A percentile compares a stretch with the other conserved stretches of the same genome.
Evolutionary conservation across 2,797 vertebrate genomes (phyloP).

Genomic region (Pempheris klunzingeri): DNA sequence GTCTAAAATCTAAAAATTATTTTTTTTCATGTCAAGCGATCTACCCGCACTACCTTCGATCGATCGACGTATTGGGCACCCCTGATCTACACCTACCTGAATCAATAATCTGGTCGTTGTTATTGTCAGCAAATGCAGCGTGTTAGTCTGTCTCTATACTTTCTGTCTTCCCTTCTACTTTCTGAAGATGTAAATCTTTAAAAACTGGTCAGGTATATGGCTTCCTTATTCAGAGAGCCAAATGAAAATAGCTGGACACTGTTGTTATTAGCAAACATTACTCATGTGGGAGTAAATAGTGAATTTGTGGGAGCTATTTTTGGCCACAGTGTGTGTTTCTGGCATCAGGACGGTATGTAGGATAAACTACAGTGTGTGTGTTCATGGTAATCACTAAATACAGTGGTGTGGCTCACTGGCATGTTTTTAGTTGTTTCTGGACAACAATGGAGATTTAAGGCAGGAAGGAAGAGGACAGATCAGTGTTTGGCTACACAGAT

Average conservation of each 20-base stretch:
- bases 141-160: background rate
- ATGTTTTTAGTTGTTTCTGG: constrained; percentile 25
- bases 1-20: too few relatives aligned
- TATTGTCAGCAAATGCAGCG: background rate
- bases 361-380: constrained; percentile 4
- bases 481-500: background rate
- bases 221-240: background rate
- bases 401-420: background rate
- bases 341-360: background rate
- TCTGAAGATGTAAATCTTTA: background rate
- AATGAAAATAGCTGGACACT: background rate
- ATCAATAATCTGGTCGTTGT: too few relatives aligned
- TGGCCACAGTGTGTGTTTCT: background rate
- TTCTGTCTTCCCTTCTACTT: background rate
- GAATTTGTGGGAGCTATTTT: background rate
- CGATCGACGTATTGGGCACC: too few relatives aligned
- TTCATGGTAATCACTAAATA: background rate
- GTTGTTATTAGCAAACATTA: background rate
- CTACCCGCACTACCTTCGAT: too few relatives aligned
- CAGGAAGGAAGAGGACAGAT: background rate
- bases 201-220: too few relatives aligned
- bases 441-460: background rate
- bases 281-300: background rate
- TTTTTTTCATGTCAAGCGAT: too few relatives aligned
- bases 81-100: too few relatives aligned